These are phyloP conservation scores for Anthoscopus minutus DNA, from an alignment of 2,113 vertebrate genomes.

Conservation along the genomic window DNA sequence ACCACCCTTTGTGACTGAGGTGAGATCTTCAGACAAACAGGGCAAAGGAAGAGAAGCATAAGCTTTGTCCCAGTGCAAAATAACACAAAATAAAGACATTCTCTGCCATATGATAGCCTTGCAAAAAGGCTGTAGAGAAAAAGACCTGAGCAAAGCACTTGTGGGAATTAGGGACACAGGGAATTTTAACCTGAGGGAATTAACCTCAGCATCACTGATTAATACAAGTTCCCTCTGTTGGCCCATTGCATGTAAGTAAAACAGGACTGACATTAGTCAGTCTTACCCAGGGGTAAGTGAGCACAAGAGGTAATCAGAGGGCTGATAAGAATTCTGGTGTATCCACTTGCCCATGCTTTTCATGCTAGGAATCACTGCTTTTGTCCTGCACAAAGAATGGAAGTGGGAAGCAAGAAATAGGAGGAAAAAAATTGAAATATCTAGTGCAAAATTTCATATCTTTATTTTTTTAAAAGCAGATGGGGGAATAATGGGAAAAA, in stretches of 20 bases:
- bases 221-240: background rate
- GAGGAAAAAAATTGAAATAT: background rate
- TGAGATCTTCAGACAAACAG: background rate
- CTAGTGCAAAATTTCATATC: background rate
- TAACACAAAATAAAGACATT: background rate
- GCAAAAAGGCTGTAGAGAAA: background rate
- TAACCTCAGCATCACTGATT: background rate
- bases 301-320: background rate
- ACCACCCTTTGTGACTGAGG: background rate
- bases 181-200: too few species aligned
- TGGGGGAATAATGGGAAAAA: background rate
- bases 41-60: background rate
- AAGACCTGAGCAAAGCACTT: background rate
- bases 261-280: background rate
- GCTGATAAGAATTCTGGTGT: background rate
- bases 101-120: background rate
- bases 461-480: background rate
- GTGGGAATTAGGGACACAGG: too few species aligned
- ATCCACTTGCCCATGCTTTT: background rate
- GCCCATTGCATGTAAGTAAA: rapidly evolving
- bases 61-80: background rate
- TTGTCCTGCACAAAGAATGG: background rate
- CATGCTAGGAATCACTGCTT: background rate
- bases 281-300: background rate
- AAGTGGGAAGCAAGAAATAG: background rate